Base-by-base conservation (phyloP, 2,797 vertebrate species). In the Melopsittacus undulatus region DNA sequence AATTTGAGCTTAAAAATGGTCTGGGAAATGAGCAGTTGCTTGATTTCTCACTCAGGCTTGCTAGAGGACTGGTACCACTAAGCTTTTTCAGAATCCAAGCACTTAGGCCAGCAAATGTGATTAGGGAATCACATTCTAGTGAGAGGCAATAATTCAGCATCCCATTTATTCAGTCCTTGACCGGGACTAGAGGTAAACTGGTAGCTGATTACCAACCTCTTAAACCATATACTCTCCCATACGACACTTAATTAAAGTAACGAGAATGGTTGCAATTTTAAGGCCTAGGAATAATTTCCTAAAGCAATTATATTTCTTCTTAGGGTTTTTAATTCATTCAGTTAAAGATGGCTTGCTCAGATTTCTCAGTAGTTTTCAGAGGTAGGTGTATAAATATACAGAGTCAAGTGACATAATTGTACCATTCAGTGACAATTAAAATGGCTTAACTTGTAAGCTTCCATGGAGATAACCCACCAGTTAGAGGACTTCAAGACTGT, bases 391-490 rank as follows among this genome's bases (percentile, higher is more conserved):
- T 3, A 19, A 77, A n/a, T 79, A 40, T 24, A 24, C 22, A 59
- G 15, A 81, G 26, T 24, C n/a, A 67, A 1, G 15, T 76, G 61
- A 80, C 11, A 73, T 63, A 96, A 89, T 62, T 87, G 48, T 42
- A 72, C 79, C 88, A 72, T 66, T 85, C 30, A 13, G 59, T 92
- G 89, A 73, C 66, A 95, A 92, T 84, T 90, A 83, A 69, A 80
- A 67, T 81, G 85, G 34, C 64, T 89, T 89, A 83, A 92, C 69
- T 77, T 17, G 21, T 46, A 93, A 45, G 67, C 48, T 94, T 95
- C 83, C 52, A 12, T 45, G 78, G 76, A 93, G 46, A 67, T 63
- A 64, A 40, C 34, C 34, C 49, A 77, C 29, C 27, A 56, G 27
- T 30, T 30, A 34, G 22, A 87, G 63, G 69, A 92, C 80, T 84